Percentiles rank a stretch among this genome's conserved stretches.
Conservation (phyloP, 2,113 vertebrate genomes). For the Xiphophorus maculatus region DNA sequence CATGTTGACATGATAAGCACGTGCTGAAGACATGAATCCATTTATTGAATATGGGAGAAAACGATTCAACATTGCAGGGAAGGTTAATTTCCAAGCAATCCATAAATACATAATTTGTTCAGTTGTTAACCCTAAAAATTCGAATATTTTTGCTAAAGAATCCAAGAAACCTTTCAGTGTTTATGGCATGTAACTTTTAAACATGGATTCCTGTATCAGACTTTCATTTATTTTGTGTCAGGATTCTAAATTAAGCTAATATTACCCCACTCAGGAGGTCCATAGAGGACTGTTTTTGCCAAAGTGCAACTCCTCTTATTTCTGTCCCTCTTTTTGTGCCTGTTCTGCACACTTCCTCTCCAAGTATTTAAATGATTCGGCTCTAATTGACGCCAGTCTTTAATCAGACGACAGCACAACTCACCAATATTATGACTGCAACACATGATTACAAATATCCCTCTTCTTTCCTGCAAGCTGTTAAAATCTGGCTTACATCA, state of each 20-base stretch:
- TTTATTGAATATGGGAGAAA: conserved; percentile 24
- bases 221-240: too few relatives aligned
- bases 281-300: conserved; percentile 8
- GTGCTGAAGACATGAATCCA: conserved; percentile 21
- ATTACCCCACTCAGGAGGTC: not conserved
- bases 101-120: not conserved
- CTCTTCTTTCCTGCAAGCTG: conserved; percentile 20
- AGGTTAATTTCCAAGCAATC: not conserved
- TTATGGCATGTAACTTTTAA: not conserved
- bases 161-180: not conserved
- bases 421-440: conserved; percentile 40
- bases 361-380: conserved; percentile 71
- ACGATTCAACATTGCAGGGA: conserved; percentile 3
- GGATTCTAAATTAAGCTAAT: too few relatives aligned
- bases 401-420: conserved; percentile 66
- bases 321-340: not conserved
- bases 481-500: not conserved
- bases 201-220: too few relatives aligned
- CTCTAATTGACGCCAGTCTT: conserved; percentile 62
- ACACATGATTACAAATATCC: conserved; percentile 69
- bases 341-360: conserved; percentile 10
- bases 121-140: not conserved
- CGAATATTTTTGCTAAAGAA: not conserved
- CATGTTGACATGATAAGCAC: conserved; percentile 47
- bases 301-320: conserved; percentile 10